Evolutionary conservation across 2,888 invertebrate species (phyloP).

Genomic region (Acrocyrtus sp.): DNA sequence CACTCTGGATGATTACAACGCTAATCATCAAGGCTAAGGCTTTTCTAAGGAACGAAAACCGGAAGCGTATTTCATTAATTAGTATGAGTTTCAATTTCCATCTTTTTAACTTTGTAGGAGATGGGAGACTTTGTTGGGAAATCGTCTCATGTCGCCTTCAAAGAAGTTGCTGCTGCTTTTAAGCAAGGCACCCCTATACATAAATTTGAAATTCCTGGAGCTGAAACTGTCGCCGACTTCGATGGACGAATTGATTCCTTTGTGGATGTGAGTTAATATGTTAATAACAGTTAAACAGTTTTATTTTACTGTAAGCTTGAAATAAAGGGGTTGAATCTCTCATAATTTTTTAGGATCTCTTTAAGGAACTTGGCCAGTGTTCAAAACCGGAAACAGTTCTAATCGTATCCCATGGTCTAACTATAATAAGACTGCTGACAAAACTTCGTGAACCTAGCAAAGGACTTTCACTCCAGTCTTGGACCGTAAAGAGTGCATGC

Average conservation of each 20-base stretch:
- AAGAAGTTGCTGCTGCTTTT: constrained; percentile 10
- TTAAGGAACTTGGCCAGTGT: not conserved
- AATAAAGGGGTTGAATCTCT: not conserved
- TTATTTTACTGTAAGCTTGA: not conserved
- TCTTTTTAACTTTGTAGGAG: constrained; percentile 36
- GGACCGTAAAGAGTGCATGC: not conserved
- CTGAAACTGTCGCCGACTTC: constrained; percentile 30
- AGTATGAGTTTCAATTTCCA: no score
- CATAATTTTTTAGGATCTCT: constrained; percentile 14
- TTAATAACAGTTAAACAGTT: not conserved
- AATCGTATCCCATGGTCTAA: constrained; percentile 45
- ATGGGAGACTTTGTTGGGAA: constrained; percentile 40
- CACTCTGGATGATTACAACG: no score
- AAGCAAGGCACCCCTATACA: constrained; percentile 32
- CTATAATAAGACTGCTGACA: constrained; percentile 21
- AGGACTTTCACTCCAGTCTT: constrained; percentile 8
- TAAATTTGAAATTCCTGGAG: constrained; percentile 42
- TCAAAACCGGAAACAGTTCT: constrained; percentile 26
- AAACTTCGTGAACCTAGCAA: constrained; percentile 2
- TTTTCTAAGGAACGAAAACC: no score
- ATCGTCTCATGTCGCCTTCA: constrained; percentile 20
- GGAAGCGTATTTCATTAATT: no score
- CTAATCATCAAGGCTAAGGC: no score
- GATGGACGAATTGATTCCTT: constrained; percentile 34
- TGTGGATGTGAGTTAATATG: constrained; percentile 12